Evolutionary conservation across 2,888 invertebrate species (phyloP), one percentile per base, ranked within the genome.

Genomic region (Malthinus flaveolus): DNA sequence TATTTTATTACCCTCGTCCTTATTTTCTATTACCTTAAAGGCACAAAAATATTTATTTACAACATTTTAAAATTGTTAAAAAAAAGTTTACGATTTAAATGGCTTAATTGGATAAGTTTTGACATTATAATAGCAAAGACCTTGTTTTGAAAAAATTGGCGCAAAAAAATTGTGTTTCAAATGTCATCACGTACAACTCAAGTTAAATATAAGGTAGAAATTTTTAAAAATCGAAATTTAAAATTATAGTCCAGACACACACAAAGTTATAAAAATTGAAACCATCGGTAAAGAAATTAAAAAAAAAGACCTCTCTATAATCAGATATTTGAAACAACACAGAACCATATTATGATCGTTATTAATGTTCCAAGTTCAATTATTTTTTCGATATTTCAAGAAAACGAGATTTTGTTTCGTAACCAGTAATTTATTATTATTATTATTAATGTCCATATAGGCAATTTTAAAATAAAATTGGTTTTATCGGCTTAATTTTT

Each of bases 141-240:
- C 23, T 23, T 23, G 23, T 3, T 23, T 23, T 23, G 2, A 23
- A 37, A 32, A 56, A 60, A 31, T 49, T 12, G 45, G 32, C 47
- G 23, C 23, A 49, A 42, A 49, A 44, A 50, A 31, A 13, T 23
- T 23, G 23, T 23, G 23, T 5, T 23, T 23, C 49, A 63, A 72
- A 73, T 73, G 68, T 71, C 68, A 68, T 73, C 75, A 75, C 74
- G 75, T 75, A 73, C 23, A 3, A 23, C 23, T 23, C 67, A 62
- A 69, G 66, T 68, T 74, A 75, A 75, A 74, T 71, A 74, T 67
- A 73, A 73, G 68, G 70, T 71, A 58, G 71, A 70, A 23, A 72
- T 73, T 72, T 73, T 72, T 66, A 71, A 74, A 74, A 74, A 72
- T 73, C 72, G 72, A 73, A 75, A 73, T 73, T 68, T 72, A 64